Conservation (phyloP, 2,797 vertebrate species). For the Acanthornis magna region DNA sequence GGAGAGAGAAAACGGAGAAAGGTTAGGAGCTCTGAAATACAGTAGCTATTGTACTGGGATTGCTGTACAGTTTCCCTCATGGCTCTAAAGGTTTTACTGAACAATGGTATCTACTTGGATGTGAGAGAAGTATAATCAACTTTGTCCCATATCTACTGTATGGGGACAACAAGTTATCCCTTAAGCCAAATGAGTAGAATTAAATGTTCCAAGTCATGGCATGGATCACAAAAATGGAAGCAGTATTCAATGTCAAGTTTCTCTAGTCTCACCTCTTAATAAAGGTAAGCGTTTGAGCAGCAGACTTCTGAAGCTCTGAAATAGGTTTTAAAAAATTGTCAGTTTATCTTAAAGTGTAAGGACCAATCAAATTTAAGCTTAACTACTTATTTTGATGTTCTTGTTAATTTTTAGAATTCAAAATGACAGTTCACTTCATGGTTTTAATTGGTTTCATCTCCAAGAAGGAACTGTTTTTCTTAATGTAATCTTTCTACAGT, state of each 20-base stretch:
- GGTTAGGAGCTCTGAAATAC: not conserved
- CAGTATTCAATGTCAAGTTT: not conserved
- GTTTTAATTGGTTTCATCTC: not conserved
- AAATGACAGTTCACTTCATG: not conserved
- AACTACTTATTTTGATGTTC: not conserved
- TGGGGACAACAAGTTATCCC: not conserved
- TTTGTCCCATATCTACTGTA: not conserved
- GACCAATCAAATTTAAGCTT: not conserved
- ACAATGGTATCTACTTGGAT: not conserved
- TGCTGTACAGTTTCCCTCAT: not conserved
- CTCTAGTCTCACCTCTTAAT: not conserved
- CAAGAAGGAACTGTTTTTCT: not conserved
- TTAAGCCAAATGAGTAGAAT: not conserved
- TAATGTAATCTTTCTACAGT: not conserved
- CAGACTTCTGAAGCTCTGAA: not conserved
- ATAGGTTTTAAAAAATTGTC: not conserved
- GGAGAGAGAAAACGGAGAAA: not conserved
- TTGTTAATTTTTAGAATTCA: not conserved
- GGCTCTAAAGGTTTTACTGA: not conserved
- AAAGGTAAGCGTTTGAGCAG: not conserved
- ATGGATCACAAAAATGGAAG: not conserved
- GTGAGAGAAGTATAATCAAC: not conserved
- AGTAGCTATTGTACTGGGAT: not conserved
- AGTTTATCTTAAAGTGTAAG: not conserved
- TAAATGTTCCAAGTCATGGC: not conserved